A percentile compares a stretch with the other conserved stretches of the same genome.
phyloP scores from a whole-genome alignment of 2,888 invertebrate species.

The Tetragonula carbonaria region DNA sequence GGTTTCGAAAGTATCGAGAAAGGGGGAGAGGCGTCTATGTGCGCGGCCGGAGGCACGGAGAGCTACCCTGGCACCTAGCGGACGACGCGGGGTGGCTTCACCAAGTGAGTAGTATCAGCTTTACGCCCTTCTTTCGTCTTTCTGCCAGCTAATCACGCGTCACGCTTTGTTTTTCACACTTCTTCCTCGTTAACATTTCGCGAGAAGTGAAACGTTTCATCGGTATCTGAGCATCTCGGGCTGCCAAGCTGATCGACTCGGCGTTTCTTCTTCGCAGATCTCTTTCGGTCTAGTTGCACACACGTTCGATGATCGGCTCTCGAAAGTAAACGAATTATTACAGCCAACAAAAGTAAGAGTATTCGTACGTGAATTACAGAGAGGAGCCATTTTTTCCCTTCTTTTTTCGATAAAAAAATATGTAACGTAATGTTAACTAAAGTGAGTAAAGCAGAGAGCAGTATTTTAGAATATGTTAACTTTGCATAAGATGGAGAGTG shows the following conservation, averaged over 20 bases:
- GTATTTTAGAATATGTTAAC: too few relatives aligned
- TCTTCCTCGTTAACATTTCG: too few relatives aligned
- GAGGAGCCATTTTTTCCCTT: not conserved
- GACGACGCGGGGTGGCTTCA: slow-evolving; percentile 71
- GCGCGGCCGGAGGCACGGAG: slow-evolving; percentile 72
- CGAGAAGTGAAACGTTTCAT: not conserved
- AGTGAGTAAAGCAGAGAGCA: too few relatives aligned
- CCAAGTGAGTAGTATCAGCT: slow-evolving; percentile 64
- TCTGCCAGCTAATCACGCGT: not conserved
- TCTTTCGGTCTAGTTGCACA: not conserved
- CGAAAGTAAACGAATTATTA: not conserved
- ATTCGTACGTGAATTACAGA: not conserved
- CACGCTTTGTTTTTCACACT: not conserved
- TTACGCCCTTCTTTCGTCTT: slow-evolving; percentile 26
- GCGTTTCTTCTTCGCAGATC: too few relatives aligned
- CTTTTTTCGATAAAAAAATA: too few relatives aligned
- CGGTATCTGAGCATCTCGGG: not conserved
- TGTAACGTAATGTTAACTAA: too few relatives aligned
- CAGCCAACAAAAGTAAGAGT: not conserved
- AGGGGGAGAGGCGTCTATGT: slow-evolving; percentile 70
- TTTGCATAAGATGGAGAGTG: too few relatives aligned
- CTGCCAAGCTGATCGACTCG: not conserved
- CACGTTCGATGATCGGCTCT: not conserved
- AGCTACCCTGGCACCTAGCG: slow-evolving; percentile 79
- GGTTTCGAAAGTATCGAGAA: slow-evolving; percentile 22